These are phyloP conservation scores for Lobophora halterata DNA, from an alignment of 2,888 invertebrate genomes.

Conservation along the genomic window DNA sequence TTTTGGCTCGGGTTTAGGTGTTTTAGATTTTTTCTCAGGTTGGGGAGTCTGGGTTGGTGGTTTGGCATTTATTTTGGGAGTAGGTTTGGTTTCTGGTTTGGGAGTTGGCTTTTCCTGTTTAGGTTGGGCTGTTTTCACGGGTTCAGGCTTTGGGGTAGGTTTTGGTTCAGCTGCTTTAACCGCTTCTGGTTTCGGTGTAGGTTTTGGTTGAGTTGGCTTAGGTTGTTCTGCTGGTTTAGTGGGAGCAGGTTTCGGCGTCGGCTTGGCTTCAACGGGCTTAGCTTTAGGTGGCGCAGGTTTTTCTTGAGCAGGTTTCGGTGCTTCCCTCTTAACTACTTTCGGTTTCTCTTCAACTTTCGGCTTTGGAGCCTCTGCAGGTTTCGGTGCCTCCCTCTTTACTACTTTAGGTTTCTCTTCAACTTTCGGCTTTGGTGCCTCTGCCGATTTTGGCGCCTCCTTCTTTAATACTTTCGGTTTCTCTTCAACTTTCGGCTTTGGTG, in stretches of 20 bases:
- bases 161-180: slow-evolving; percentile 7
- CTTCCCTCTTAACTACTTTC: slow-evolving; percentile 30
- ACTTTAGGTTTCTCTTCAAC: slow-evolving; percentile 27
- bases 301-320: slow-evolving; percentile 24
- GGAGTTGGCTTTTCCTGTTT: slow-evolving; percentile 28
- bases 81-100: slow-evolving; percentile 24
- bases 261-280: slow-evolving; percentile 11
- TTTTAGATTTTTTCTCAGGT: slow-evolving; percentile 26
- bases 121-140: slow-evolving; percentile 15
- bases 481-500: slow-evolving; percentile 12
- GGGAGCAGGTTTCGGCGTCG: slow-evolving; percentile 9
- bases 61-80: slow-evolving; percentile 19
- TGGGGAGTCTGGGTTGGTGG: slow-evolving; percentile 15
- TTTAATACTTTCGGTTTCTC: neutral
- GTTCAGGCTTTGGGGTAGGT: slow-evolving; percentile 1
- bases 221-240: slow-evolving; percentile 15
- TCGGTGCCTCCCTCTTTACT: no score
- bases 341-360: slow-evolving; percentile 31
- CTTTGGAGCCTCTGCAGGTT: no score
- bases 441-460: slow-evolving; percentile 5
- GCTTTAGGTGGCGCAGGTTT: slow-evolving; percentile 14
- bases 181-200: slow-evolving; percentile 8
- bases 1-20: slow-evolving; percentile 23
- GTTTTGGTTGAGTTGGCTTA: slow-evolving; percentile 10
- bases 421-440: slow-evolving; percentile 22